Percentiles rank a stretch among this genome's conserved stretches.
Conservation (phyloP, 2,888 invertebrate genomes). For the Drosophila robusta region DNA sequence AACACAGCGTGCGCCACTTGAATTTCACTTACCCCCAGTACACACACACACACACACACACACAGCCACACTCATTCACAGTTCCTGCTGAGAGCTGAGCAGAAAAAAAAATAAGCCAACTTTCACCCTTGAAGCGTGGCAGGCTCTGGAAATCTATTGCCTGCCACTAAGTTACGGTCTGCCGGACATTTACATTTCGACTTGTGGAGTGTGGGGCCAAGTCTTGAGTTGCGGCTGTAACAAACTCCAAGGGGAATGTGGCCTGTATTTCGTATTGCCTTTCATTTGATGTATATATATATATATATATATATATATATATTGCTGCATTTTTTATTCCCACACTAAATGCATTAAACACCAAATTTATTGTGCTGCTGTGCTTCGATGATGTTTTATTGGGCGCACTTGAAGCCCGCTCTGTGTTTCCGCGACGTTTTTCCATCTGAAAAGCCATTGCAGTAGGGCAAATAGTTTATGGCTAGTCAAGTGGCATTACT, state of each 20-base stretch:
- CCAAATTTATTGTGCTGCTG: slow-evolving; percentile 69
- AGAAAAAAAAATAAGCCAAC: slow-evolving; percentile 61
- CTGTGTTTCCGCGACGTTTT: slow-evolving; percentile 8
- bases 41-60: slow-evolving; percentile 26
- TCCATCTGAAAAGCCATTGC: slow-evolving; percentile 14
- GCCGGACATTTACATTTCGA: slow-evolving; percentile 82
- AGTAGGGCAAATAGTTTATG: slow-evolving; percentile 28
- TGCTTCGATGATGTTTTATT: slow-evolving; percentile 63
- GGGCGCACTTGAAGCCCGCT: slow-evolving; percentile 36
- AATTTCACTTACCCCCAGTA: slow-evolving; percentile 70
- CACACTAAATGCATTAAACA: slow-evolving; percentile 80
- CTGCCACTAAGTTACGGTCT: slow-evolving; percentile 82
- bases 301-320: no score
- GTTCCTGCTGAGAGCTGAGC: slow-evolving; percentile 24
- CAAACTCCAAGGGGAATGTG: slow-evolving; percentile 13
- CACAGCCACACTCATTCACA: slow-evolving; percentile 15
- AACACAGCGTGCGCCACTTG: slow-evolving; percentile 77
- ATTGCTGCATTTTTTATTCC: slow-evolving; percentile 61
- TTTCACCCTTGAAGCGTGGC: slow-evolving; percentile 63
- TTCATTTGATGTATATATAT: no score
- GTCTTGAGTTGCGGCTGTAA: slow-evolving; percentile 14
- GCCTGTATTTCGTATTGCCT: slow-evolving; percentile 43
- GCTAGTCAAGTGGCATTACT: slow-evolving; percentile 9
- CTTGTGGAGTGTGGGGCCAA: slow-evolving; percentile 23
- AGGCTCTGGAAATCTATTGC: slow-evolving; percentile 72